Conservation (phyloP, 2,888 invertebrate genomes). For the Poecilobothrus nobilitatus region DNA sequence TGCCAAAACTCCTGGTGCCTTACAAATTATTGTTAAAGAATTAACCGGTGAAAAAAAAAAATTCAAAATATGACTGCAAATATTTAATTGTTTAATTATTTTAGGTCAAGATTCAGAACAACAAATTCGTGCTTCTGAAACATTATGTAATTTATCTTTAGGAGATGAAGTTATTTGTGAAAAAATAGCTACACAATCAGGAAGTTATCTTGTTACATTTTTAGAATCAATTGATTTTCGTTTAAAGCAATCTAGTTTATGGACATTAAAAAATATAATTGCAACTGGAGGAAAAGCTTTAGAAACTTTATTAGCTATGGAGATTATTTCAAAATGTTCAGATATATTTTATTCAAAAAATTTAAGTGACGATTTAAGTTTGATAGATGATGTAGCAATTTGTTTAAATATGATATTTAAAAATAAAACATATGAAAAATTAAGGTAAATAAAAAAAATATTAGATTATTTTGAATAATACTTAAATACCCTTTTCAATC, state of each 20-base stretch:
- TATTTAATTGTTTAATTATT: not conserved
- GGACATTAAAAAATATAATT: constrained; percentile 38
- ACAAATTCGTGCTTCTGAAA: constrained; percentile 36
- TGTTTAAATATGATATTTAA: constrained; percentile 30
- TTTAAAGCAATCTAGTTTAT: constrained; percentile 34
- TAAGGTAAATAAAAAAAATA: constrained; percentile 14
- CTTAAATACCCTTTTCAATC: no score
- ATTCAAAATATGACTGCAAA: no score
- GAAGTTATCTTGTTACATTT: constrained; percentile 38
- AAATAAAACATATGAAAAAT: not conserved
- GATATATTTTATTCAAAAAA: constrained; percentile 11
- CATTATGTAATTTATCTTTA: constrained; percentile 39
- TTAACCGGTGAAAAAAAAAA: constrained; percentile 31
- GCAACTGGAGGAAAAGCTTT: constrained; percentile 32
- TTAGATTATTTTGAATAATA: no score
- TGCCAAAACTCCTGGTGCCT: constrained; percentile 34
- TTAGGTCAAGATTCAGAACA: constrained; percentile 32
- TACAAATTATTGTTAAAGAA: constrained; percentile 38
- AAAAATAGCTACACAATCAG: constrained; percentile 34
- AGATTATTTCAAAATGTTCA: constrained; percentile 30
- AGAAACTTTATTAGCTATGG: constrained; percentile 32
- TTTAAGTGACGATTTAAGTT: constrained; percentile 22
- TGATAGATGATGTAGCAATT: constrained; percentile 32
- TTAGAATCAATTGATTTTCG: constrained; percentile 31
- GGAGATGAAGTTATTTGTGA: constrained; percentile 36